phyloP scores from a whole-genome alignment of 1,140 invertebrate species.

The Drosophila subobscura region DNA sequence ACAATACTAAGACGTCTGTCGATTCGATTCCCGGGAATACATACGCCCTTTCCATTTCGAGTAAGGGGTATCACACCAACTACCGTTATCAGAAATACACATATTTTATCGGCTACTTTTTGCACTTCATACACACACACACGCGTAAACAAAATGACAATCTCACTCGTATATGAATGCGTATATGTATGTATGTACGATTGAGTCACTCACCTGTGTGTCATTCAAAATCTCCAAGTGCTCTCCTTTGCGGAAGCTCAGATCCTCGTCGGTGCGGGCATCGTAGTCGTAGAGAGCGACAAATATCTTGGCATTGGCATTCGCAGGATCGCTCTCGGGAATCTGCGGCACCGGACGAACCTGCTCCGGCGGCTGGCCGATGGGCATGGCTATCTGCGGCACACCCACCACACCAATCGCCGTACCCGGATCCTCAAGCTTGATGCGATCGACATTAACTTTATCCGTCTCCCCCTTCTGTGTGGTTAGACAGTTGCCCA shows the following conservation, averaged over 20 bases:
- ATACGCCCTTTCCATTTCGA: too few species aligned
- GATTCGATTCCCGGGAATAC: too few species aligned
- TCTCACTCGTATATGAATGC: too few species aligned
- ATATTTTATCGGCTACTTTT: constrained; percentile 16
- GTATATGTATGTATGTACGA: background rate
- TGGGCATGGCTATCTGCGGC: constrained; percentile 64
- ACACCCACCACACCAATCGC: constrained; percentile 65
- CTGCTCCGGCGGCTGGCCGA: constrained; percentile 78
- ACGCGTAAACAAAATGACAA: too few species aligned
- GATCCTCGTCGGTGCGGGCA: constrained; percentile 98
- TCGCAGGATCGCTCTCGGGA: constrained; percentile 87
- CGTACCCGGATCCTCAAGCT: constrained; percentile 65
- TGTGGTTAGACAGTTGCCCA: constrained; percentile 83
- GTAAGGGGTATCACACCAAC: constrained; percentile 2
- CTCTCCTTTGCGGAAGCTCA: constrained; percentile 99
- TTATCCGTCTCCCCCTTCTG: constrained; percentile 79
- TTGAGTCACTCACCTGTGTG: constrained; percentile 88
- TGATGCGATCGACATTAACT: constrained; percentile 65
- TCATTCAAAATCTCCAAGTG: constrained; percentile 99
- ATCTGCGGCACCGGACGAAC: constrained; percentile 84
- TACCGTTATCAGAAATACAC: constrained; percentile 10
- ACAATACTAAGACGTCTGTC: too few species aligned
- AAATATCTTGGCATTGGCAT: constrained; percentile 93
- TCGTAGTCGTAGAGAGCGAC: constrained; percentile 99
- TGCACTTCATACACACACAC: background rate